Percentiles rank a stretch among this genome's conserved stretches.
These are phyloP conservation scores for Gallinago nigripennis DNA, from an alignment of 2,797 vertebrate species.

Conservation along the genomic window DNA sequence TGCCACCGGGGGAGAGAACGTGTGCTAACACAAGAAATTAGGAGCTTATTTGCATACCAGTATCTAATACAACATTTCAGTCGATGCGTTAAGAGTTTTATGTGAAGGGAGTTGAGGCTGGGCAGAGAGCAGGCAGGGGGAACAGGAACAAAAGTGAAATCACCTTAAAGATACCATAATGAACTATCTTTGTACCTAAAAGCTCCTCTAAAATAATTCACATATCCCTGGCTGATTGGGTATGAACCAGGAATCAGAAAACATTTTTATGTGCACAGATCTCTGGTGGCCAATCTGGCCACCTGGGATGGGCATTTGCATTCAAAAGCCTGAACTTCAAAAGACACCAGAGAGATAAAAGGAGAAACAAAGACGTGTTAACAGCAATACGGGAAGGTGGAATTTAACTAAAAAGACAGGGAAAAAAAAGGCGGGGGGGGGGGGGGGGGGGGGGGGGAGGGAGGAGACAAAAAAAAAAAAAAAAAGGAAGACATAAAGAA, in stretches of 20 bases:
- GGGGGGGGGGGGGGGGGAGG: no score
- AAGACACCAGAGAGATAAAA: background rate
- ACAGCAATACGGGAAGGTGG: background rate
- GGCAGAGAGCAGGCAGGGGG: background rate
- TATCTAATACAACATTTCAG: background rate
- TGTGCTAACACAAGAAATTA: background rate
- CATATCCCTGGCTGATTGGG: no score
- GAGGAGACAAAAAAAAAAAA: no score
- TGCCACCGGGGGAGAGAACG: rapidly evolving
- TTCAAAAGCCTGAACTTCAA: background rate
- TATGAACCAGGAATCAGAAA: background rate
- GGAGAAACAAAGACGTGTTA: background rate
- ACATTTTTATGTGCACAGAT: background rate
- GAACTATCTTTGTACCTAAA: background rate
- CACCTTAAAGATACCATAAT: background rate
- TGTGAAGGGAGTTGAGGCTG: background rate
- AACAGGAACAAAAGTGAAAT: background rate
- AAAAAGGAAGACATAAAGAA: background rate
- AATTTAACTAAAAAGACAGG: background rate
- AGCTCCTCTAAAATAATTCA: background rate
- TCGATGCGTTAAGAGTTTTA: background rate
- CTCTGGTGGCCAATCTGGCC: background rate
- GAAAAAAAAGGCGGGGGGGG: no score
- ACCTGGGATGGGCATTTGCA: background rate
- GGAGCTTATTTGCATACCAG: background rate